These are phyloP conservation scores for Pheosia gnoma DNA, from an alignment of 2,888 invertebrate genomes.

Conservation along the genomic window DNA sequence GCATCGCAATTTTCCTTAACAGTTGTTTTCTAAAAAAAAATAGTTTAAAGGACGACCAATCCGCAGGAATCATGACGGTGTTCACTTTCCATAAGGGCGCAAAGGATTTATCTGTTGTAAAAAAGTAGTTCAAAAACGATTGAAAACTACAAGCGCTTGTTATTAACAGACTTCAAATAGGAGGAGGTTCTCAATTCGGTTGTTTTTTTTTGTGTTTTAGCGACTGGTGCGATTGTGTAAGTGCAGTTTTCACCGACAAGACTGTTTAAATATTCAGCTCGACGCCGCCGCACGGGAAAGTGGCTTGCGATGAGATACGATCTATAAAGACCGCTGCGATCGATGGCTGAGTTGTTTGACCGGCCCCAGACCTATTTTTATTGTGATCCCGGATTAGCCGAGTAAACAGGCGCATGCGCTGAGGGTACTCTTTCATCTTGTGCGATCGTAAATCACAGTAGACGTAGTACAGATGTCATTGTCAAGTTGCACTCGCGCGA, in stretches of 20 bases:
- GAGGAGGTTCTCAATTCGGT: too few relatives aligned
- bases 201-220: background rate
- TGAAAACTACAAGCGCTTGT: too few relatives aligned
- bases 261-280: constrained; percentile 22
- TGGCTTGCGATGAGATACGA: constrained; percentile 27
- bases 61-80: too few relatives aligned
- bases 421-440: constrained; percentile 39
- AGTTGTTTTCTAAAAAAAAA: too few relatives aligned
- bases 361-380: constrained; percentile 68
- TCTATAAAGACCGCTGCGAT: constrained; percentile 36
- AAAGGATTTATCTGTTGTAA: background rate
- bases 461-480: constrained; percentile 27
- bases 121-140: too few relatives aligned
- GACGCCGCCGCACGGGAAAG: constrained; percentile 29
- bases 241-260: constrained; percentile 21
- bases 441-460: constrained; percentile 47
- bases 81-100: background rate
- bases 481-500: constrained; percentile 23
- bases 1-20: background rate
- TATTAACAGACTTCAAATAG: too few relatives aligned
- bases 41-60: too few relatives aligned
- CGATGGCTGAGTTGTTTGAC: constrained; percentile 65
- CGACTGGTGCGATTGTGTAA: constrained; percentile 1
- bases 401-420: constrained; percentile 60
- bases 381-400: constrained; percentile 62